Percentiles rank a stretch among this genome's conserved stretches.
phyloP scores from a whole-genome alignment of 2,888 invertebrate species.

The Ophion slaviceki region DNA sequence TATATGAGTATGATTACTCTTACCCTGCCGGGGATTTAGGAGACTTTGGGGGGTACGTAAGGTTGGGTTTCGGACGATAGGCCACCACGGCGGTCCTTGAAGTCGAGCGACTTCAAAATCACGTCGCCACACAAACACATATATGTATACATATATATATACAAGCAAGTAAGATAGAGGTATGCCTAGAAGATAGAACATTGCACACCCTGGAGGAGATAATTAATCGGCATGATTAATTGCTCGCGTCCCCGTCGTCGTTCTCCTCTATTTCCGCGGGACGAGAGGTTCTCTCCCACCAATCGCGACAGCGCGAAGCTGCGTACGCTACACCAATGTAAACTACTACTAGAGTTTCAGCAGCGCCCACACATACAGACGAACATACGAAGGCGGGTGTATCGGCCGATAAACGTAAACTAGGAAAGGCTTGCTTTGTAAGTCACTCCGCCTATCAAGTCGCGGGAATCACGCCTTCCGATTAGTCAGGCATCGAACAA shows the following conservation, averaged over 20 bases:
- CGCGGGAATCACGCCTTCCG: background rate
- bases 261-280: slow-evolving; percentile 36
- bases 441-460: background rate
- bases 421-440: background rate
- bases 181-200: no score
- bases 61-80: no score
- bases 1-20: no score
- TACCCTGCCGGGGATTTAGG: no score
- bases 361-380: background rate
- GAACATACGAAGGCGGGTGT: background rate
- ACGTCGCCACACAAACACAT: no score
- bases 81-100: no score
- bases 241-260: slow-evolving; percentile 65
- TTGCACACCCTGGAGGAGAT: slow-evolving; percentile 37
- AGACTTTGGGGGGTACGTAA: no score
- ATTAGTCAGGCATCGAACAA: slow-evolving; percentile 14
- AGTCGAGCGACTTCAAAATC: no score
- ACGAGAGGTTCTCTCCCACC: slow-evolving; percentile 43
- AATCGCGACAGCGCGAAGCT: slow-evolving; percentile 16
- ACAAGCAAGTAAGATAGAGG: no score
- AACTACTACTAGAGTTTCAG: slow-evolving; percentile 5
- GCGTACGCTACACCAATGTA: slow-evolving; percentile 21
- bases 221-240: slow-evolving; percentile 78
- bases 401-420: background rate
- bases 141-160: no score